phyloP scores from a whole-genome alignment of 2,113 vertebrate genomes.

The Tragelaphus imberbis region DNA sequence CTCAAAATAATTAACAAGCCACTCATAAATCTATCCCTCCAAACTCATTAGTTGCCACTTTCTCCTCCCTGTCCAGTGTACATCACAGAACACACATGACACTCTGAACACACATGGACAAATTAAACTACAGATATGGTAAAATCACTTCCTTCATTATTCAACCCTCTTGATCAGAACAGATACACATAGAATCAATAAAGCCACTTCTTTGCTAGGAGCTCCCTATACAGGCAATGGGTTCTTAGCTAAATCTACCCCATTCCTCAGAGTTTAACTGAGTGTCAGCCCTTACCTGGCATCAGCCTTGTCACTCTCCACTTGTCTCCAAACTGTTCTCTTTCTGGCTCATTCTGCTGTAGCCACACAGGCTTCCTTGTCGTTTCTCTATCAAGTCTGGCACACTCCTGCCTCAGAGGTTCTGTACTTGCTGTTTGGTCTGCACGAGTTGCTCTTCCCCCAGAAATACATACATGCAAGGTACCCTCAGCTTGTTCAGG shows the following conservation, averaged over 20 bases:
- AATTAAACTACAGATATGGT: neutral
- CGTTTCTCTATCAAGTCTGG: neutral
- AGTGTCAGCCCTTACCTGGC: neutral
- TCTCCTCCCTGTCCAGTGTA: neutral
- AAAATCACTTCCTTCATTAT: neutral
- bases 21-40: neutral
- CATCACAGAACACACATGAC: neutral
- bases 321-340: neutral
- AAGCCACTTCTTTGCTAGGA: neutral
- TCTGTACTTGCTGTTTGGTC: neutral
- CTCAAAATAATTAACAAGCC: slow-evolving; percentile 1
- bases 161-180: neutral
- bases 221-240: neutral
- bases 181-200: neutral
- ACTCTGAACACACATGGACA: neutral
- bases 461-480: neutral
- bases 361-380: neutral
- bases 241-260: neutral
- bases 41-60: neutral
- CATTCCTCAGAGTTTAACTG: neutral
- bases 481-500: neutral
- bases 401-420: neutral
- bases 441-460: neutral
- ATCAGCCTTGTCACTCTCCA: neutral
- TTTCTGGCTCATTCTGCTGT: neutral